phyloP scores from a whole-genome alignment of 2,113 vertebrate species.

The Cisticola juncidis region DNA sequence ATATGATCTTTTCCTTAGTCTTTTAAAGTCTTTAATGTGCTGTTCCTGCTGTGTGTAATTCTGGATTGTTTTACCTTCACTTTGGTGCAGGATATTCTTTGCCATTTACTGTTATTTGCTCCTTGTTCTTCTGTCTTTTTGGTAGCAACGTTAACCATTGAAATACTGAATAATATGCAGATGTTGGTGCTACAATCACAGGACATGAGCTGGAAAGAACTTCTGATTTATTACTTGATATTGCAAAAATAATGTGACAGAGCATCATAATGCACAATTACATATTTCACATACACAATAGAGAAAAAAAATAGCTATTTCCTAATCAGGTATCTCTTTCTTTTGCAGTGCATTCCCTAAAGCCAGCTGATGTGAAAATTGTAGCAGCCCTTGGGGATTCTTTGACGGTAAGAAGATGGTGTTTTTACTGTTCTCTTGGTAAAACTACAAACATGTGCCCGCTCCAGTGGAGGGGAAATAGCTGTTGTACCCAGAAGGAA shows the following conservation, averaged over 20 bases:
- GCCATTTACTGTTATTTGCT: background rate
- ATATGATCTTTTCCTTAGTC: background rate
- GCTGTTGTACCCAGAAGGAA: background rate
- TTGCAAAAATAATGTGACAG: background rate
- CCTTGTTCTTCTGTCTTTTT: background rate
- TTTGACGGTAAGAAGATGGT: constrained; percentile 80
- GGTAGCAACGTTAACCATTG: accelerated
- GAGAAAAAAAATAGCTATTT: background rate
- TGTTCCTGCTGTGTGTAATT: background rate
- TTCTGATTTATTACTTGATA: background rate
- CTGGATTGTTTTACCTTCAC: background rate
- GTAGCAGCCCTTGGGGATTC: constrained; percentile 92
- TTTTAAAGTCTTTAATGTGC: background rate
- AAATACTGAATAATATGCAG: background rate
- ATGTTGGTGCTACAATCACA: background rate
- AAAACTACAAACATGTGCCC: background rate
- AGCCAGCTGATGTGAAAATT: constrained; percentile 86
- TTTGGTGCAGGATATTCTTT: background rate
- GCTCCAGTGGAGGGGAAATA: background rate
- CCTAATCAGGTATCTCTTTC: background rate
- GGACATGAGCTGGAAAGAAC: background rate
- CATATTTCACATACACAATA: background rate
- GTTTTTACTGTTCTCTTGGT: background rate
- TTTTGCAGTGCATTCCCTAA: constrained; percentile 84
- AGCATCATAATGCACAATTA: background rate